Evolutionary conservation across 1,140 invertebrate species (phyloP).

Genomic region (Formica selysi): DNA sequence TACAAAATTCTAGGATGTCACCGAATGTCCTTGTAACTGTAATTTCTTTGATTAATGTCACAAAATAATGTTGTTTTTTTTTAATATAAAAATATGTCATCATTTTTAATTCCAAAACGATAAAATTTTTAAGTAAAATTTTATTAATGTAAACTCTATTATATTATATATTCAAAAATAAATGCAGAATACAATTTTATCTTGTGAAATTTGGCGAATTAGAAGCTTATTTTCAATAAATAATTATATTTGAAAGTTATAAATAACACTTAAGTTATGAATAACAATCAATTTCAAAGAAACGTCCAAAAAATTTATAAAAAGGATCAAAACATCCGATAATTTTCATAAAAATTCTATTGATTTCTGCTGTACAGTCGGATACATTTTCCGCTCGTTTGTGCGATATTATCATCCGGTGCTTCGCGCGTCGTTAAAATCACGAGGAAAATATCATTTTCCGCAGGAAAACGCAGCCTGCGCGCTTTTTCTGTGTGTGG

Average conservation of each 20-base stretch:
- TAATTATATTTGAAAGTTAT: background rate
- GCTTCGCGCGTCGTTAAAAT: conserved; percentile 38
- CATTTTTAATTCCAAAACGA: background rate
- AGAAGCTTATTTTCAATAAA: background rate
- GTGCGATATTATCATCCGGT: background rate
- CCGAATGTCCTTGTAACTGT: background rate
- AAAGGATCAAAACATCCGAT: background rate
- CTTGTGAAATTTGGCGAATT: background rate
- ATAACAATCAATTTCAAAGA: background rate
- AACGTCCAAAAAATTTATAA: background rate
- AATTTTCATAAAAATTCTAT: background rate
- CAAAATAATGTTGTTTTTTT: background rate
- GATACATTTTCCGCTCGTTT: background rate
- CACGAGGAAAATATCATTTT: conserved; percentile 50
- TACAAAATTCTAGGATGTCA: background rate
- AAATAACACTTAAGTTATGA: background rate
- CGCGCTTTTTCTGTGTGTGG: background rate
- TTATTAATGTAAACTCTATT: background rate
- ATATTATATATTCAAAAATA: background rate
- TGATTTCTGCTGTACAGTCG: background rate
- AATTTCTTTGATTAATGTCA: background rate
- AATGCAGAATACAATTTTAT: background rate
- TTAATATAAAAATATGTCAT: background rate
- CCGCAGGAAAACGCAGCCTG: conserved; percentile 16
- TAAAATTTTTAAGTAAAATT: background rate